A percentile compares a stretch with the other conserved stretches of the same genome.
Evolutionary conservation across 2,113 vertebrate species (phyloP).

Genomic region (Thermophis baileyi): DNA sequence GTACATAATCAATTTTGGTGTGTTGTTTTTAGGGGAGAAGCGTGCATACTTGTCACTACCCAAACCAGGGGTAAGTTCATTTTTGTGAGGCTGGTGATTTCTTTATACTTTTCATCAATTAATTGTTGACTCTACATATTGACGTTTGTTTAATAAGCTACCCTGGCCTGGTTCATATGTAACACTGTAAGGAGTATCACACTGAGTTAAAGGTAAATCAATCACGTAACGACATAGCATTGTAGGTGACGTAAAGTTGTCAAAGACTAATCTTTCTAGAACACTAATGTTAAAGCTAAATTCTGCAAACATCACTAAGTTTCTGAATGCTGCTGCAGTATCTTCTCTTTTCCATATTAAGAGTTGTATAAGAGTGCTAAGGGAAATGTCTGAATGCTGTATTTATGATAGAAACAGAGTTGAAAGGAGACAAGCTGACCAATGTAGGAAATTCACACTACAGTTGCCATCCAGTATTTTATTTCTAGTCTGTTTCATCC

Average conservation of each 20-base stretch:
- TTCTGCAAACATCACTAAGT: background rate
- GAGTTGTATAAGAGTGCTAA: background rate
- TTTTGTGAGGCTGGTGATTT: background rate
- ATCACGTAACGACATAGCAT: background rate
- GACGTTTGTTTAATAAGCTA: background rate
- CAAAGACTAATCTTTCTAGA: background rate
- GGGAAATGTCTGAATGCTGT: background rate
- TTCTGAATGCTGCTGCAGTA: background rate
- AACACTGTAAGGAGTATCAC: background rate
- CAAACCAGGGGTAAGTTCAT: constrained; percentile 87
- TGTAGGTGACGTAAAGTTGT: background rate
- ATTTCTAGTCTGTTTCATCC: background rate
- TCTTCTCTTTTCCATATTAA: background rate
- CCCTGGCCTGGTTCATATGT: background rate
- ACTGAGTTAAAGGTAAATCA: background rate
- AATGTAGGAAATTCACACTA: too few relatives aligned
- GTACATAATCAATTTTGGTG: constrained; percentile 45
- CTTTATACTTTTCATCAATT: background rate
- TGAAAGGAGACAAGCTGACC: background rate
- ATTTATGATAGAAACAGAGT: background rate
- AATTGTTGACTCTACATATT: background rate
- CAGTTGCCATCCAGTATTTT: background rate
- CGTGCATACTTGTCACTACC: constrained; percentile 91
- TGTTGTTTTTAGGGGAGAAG: constrained; percentile 88
- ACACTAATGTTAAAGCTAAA: background rate